Percentiles rank a stretch among this genome's conserved stretches.
Evolutionary conservation across 1,140 invertebrate genomes (phyloP).

Genomic region (Microplitis mediator): DNA sequence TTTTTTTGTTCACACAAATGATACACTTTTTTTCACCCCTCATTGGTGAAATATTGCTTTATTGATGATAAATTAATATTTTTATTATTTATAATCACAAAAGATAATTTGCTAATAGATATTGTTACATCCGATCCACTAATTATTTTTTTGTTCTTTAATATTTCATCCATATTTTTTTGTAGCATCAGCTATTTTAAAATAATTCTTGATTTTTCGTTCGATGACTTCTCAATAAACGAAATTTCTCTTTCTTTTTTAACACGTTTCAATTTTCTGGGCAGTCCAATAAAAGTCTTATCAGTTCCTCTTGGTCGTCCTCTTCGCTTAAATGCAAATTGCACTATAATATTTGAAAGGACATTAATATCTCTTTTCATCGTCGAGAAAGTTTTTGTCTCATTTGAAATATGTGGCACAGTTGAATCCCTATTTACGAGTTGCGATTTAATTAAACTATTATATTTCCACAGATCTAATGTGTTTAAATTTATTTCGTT

Average conservation of each 20-base stretch:
- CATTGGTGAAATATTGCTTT: conserved; percentile 17
- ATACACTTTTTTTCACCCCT: neutral
- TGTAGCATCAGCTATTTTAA: conserved; percentile 14
- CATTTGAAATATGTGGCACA: too few species aligned
- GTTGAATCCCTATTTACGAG: too few species aligned
- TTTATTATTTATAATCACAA: conserved; percentile 3
- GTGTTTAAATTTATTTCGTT: too few species aligned
- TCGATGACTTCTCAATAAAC: neutral
- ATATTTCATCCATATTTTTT: neutral
- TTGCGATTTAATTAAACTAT: too few species aligned
- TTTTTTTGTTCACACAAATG: conserved; percentile 1
- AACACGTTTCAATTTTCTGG: neutral
- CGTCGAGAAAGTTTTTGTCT: too few species aligned
- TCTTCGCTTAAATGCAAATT: conserved; percentile 5
- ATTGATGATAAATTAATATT: conserved; percentile 9
- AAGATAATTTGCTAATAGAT: neutral
- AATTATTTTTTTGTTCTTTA: neutral
- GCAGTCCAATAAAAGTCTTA: conserved; percentile 15
- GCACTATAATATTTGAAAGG: conserved; percentile 12
- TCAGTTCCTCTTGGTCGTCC: conserved; percentile 19
- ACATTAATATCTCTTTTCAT: too few species aligned
- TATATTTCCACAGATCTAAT: too few species aligned
- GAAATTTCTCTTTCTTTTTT: neutral
- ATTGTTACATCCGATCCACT: conserved; percentile 3
- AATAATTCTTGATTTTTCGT: conserved; percentile 2